Conservation (phyloP, 2,888 invertebrate genomes). For the Microctonus hyperodae region DNA sequence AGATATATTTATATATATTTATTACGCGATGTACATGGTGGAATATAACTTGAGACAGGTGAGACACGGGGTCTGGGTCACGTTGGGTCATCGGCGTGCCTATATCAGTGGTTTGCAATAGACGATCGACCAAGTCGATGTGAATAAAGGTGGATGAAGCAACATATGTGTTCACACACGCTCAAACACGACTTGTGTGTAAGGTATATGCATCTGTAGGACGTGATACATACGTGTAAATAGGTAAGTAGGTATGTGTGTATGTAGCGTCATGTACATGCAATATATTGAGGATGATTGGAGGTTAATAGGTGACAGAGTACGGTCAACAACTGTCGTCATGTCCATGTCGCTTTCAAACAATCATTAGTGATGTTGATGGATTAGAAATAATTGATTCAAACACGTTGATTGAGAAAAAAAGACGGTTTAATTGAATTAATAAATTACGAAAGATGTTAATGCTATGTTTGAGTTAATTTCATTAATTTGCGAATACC, state of each 20-base stretch:
- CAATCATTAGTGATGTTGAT: neutral
- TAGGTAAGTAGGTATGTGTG: no score
- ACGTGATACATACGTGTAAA: no score
- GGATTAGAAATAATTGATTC: neutral
- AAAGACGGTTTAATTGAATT: neutral
- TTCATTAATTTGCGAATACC: no score
- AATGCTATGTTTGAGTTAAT: no score
- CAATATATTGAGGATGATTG: neutral
- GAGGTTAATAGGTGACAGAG: neutral
- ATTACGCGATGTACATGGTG: neutral
- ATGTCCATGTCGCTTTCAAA: neutral
- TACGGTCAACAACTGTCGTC: no score
- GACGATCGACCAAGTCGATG: neutral
- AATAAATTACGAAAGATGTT: no score
- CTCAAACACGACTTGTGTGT: no score
- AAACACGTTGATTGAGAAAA: neutral
- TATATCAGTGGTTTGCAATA: conserved; percentile 25
- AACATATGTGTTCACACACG: neutral
- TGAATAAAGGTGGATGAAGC: neutral
- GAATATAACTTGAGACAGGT: conserved; percentile 5
- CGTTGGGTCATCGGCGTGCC: conserved; percentile 20
- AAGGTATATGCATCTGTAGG: no score
- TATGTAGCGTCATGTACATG: no score
- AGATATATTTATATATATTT: neutral
- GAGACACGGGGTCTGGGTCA: conserved; percentile 23